Base-by-base conservation (phyloP, 2,113 vertebrate genomes). In the Brachyistius frenatus region DNA sequence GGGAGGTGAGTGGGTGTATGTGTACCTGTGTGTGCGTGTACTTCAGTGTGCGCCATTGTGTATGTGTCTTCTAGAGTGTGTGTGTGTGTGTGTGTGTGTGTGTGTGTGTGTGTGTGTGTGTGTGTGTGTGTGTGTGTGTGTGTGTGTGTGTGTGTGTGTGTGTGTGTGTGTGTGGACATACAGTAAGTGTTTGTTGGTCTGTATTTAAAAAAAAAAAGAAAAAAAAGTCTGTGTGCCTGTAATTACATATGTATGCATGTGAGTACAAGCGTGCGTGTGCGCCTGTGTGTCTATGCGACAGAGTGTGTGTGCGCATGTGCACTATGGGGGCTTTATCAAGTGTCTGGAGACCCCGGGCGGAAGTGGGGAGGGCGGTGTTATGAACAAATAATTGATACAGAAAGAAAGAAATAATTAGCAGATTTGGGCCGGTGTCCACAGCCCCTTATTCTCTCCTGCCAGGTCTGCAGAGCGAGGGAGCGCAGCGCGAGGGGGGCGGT, bases 361-460 rank as follows among this genome's bases (percentile, higher is more conserved):
- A 90, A 92, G 85, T 80, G 71, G 78, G 77, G 80, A 66, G 88
- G 90, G 85, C 60, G 72, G 89, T 89, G 92, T 92, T 92, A 90
- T 91, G 93, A 93, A 93, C 94, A 95, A 93, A 94, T 93, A 94
- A 93, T 89, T 93, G 90, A 93, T 92, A 94, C 92, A 92, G 93
- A 93, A 93, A 94, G 92, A 92, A 94, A 93, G 92, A 94, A 94
- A 93, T 94, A 94, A 95, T 95, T 94, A 95, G 92, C 90, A 94
- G 94, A 93, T 93, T 92, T 93, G 90, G 88, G 90, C 90, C 73
- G 66, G 86, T 90, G 91, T 94, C 90, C 88, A 90, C 83, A 68
- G 91, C 83, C 89, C 37, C 84, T 87, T 84, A 81, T 91, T 89
- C 89, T 87, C 86, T 85, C 80, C 87, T 90, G 86, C 75, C 81